Conservation (phyloP, 2,888 invertebrate species). For the Harpagoxenus sublaevis region DNA sequence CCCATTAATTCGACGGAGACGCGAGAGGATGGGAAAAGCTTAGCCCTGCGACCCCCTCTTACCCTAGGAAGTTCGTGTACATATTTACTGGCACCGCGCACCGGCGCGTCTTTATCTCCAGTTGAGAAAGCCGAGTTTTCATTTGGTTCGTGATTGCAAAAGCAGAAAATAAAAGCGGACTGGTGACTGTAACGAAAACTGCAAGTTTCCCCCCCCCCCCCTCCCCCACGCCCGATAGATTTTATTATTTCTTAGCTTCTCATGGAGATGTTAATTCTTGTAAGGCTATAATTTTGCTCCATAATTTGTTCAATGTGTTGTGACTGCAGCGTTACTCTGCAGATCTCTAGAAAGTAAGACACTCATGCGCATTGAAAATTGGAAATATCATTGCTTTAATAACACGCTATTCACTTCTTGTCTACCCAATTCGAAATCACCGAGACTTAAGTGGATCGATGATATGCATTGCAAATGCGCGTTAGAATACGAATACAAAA, state of each 20-base stretch:
- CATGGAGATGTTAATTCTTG: not conserved
- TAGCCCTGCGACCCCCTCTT: not conserved
- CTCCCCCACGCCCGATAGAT: not conserved
- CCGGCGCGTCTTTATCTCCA: constrained; percentile 12
- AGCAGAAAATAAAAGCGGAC: not conserved
- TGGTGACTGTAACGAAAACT: not conserved
- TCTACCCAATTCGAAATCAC: not conserved
- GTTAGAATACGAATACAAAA: not conserved
- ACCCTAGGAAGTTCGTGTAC: constrained; percentile 31
- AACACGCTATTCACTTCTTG: not conserved
- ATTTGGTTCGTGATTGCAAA: constrained; percentile 5
- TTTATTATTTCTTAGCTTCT: not conserved
- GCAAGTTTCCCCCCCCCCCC: not conserved
- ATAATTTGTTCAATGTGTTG: not conserved
- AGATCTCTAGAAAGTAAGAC: not conserved
- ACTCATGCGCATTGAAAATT: not conserved
- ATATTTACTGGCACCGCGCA: constrained; percentile 32
- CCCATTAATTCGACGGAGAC: constrained; percentile 43
- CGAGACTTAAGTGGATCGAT: not conserved
- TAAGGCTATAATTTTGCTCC: not conserved
- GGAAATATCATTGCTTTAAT: not conserved
- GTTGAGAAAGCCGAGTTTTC: constrained; percentile 16
- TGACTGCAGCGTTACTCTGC: not conserved
- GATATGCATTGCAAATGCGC: not conserved
- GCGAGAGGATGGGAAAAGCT: constrained; percentile 8